Conservation (phyloP, 2,113 vertebrate species). For the Rhea americana region DNA sequence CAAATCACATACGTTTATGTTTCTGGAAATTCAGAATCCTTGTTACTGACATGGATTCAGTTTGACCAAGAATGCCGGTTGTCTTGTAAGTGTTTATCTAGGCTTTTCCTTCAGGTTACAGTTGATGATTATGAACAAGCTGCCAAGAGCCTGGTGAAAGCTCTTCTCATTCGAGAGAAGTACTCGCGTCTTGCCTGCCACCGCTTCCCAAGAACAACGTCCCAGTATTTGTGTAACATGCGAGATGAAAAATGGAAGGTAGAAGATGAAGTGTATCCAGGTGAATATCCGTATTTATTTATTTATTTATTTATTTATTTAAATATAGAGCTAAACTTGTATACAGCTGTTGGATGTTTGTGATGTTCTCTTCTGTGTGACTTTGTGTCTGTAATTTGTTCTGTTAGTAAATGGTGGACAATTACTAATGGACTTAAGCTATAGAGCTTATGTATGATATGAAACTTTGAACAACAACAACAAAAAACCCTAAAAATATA, state of each 20-base stretch:
- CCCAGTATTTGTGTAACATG: constrained; percentile 83
- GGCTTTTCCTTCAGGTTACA: constrained; percentile 82
- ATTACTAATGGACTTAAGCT: not conserved
- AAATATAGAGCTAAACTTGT: not conserved
- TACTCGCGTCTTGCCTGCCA: constrained; percentile 93
- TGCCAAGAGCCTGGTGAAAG: constrained; percentile 86
- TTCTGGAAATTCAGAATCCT: not conserved
- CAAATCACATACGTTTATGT: not conserved
- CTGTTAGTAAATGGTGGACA: not conserved
- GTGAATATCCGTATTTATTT: constrained; percentile 62
- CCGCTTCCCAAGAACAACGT: constrained; percentile 86
- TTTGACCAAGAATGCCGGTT: not conserved
- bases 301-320: not conserved
- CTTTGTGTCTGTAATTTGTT: not conserved
- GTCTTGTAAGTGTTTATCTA: not conserved
- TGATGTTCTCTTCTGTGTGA: not conserved
- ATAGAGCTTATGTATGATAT: not conserved
- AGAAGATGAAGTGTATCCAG: constrained; percentile 89
- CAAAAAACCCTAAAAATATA: not conserved
- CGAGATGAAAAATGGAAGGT: constrained; percentile 77
- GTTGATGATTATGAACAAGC: constrained; percentile 96
- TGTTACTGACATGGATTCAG: not conserved
- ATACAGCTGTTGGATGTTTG: not conserved
- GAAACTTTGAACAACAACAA: not conserved
- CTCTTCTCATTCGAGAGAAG: constrained; percentile 92